Evolutionary conservation across 2,888 invertebrate genomes (phyloP).

Genomic region (Corythucha ciliata): DNA sequence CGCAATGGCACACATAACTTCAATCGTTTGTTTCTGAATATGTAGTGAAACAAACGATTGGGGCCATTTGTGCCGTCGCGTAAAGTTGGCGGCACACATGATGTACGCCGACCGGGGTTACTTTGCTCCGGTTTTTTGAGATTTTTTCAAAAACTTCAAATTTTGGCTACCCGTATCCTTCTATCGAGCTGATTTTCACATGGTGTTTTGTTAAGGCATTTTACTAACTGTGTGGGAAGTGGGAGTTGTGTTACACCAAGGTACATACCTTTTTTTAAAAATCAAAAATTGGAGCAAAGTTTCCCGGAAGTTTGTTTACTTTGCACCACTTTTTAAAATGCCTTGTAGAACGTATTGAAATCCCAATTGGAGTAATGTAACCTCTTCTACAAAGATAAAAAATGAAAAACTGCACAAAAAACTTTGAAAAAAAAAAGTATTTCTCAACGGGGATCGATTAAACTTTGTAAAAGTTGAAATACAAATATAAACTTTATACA

Average conservation of each 20-base stretch:
- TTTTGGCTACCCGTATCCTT: not conserved
- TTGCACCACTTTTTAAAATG: conserved; percentile 10
- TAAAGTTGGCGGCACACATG: too few species aligned
- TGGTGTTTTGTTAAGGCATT: not conserved
- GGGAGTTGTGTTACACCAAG: not conserved
- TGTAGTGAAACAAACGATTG: too few species aligned
- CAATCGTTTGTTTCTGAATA: too few species aligned
- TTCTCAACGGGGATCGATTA: too few species aligned
- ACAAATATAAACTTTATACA: too few species aligned
- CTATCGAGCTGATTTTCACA: not conserved
- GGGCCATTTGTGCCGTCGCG: too few species aligned
- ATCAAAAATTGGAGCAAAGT: conserved; percentile 11
- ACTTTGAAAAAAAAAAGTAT: too few species aligned
- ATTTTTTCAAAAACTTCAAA: not conserved
- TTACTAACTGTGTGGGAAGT: not conserved
- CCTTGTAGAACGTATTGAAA: conserved; percentile 2
- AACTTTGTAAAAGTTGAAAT: too few species aligned
- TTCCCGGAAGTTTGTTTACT: not conserved
- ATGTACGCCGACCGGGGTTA: too few species aligned
- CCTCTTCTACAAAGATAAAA: not conserved
- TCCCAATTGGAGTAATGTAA: conserved; percentile 2
- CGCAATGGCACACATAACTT: too few species aligned
- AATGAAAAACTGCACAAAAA: not conserved
- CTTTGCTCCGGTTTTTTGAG: conserved; percentile 12
- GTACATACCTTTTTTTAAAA: not conserved